These are phyloP conservation scores for Dione vanillae DNA, from an alignment of 2,888 invertebrate species.

Conservation along the genomic window DNA sequence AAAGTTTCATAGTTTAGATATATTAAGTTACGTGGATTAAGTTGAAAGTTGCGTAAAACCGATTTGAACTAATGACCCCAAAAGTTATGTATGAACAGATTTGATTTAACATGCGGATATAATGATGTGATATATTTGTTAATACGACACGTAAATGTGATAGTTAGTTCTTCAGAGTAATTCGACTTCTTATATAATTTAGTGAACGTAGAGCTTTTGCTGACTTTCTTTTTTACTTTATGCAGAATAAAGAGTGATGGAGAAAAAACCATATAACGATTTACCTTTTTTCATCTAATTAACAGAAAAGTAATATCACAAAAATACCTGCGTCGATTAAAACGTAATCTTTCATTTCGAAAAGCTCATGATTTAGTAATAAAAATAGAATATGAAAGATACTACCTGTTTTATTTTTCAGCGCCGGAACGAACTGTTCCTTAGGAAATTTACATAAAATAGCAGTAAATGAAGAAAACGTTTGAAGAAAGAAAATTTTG, in stretches of 20 bases:
- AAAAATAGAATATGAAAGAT: conserved; percentile 20
- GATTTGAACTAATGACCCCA: conserved; percentile 31
- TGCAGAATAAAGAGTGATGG: no score
- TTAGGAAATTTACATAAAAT: conserved; percentile 28
- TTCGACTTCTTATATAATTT: no score
- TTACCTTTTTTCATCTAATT: background rate
- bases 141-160: no score
- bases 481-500: conserved; percentile 25
- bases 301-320: background rate
- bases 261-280: no score
- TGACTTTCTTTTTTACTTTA: no score
- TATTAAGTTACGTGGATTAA: conserved; percentile 41
- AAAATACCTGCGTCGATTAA: conserved; percentile 4
- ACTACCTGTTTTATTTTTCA: conserved; percentile 24
- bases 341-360: conserved; percentile 15
- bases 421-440: conserved; percentile 24
- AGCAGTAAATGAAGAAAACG: conserved; percentile 23
- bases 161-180: no score
- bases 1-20: conserved; percentile 43
- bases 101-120: conserved; percentile 1
- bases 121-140: no score
- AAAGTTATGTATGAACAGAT: conserved; percentile 13
- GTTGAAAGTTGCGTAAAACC: conserved; percentile 38
- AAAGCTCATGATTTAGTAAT: conserved; percentile 19
- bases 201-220: no score